Percentiles rank a stretch among this genome's conserved stretches.
phyloP scores from a whole-genome alignment of 2,113 vertebrate genomes.

The Piprites chloris region DNA sequence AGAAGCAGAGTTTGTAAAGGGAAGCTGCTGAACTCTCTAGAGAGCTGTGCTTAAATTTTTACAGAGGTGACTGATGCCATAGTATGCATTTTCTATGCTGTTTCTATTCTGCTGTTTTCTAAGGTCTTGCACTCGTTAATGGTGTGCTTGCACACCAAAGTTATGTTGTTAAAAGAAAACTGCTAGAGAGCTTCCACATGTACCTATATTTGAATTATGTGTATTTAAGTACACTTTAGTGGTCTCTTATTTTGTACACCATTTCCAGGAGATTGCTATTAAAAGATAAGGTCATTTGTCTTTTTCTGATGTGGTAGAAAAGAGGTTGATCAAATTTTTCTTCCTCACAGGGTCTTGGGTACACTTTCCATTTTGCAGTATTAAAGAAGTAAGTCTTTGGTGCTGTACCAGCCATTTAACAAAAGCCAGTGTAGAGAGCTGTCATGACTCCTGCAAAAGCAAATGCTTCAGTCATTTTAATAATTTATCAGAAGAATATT shows the following conservation, averaged over 20 bases:
- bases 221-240: neutral
- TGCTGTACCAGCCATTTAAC: neutral
- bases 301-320: neutral
- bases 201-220: neutral
- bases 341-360: neutral
- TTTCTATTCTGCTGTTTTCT: neutral
- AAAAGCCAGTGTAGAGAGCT: neutral
- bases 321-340: neutral
- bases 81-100: accelerated
- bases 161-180: accelerated
- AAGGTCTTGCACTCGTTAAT: neutral
- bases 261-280: neutral
- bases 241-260: neutral
- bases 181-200: neutral
- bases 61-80: neutral
- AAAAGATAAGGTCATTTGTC: neutral
- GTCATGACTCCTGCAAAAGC: neutral
- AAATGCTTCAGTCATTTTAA: neutral
- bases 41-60: neutral
- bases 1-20: neutral
- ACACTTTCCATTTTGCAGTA: neutral
- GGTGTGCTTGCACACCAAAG: neutral
- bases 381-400: neutral
- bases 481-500: constrained; percentile 16
- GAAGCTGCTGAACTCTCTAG: neutral